These are phyloP conservation scores for Noctua comes DNA, from an alignment of 2,888 invertebrate genomes.

Conservation along the genomic window DNA sequence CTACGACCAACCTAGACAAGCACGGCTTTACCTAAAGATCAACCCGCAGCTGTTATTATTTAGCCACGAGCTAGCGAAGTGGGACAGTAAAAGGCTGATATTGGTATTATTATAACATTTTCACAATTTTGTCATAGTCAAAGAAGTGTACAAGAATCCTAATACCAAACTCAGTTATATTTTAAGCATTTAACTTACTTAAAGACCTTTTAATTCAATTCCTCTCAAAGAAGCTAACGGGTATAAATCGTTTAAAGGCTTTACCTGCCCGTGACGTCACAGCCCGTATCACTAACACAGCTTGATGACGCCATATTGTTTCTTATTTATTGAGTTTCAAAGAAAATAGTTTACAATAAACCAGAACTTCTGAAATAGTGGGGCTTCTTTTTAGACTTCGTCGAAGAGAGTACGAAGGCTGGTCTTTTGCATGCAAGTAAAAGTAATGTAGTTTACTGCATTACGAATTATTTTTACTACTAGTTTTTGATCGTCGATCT, in stretches of 20 bases:
- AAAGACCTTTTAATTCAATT: conserved; percentile 23
- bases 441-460: too few species aligned
- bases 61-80: too few species aligned
- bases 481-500: too few species aligned
- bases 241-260: conserved; percentile 40
- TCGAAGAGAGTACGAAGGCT: neutral
- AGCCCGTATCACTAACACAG: conserved; percentile 9
- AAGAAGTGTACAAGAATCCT: neutral
- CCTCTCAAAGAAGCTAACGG: conserved; percentile 11
- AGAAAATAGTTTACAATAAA: conserved; percentile 6
- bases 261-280: conserved; percentile 28
- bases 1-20: too few species aligned
- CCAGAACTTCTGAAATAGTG: neutral
- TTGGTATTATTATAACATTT: neutral
- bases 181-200: conserved; percentile 2
- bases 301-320: conserved; percentile 29
- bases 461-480: too few species aligned
- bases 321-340: conserved; percentile 16
- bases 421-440: neutral
- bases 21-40: too few species aligned
- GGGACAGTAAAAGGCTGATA: neutral
- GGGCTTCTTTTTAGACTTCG: neutral
- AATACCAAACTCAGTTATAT: neutral
- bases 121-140: neutral
- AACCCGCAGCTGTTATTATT: too few species aligned